A percentile compares a stretch with the other conserved stretches of the same genome.
Evolutionary conservation across 2,888 invertebrate species (phyloP).

Genomic region (Ctena decussata): DNA sequence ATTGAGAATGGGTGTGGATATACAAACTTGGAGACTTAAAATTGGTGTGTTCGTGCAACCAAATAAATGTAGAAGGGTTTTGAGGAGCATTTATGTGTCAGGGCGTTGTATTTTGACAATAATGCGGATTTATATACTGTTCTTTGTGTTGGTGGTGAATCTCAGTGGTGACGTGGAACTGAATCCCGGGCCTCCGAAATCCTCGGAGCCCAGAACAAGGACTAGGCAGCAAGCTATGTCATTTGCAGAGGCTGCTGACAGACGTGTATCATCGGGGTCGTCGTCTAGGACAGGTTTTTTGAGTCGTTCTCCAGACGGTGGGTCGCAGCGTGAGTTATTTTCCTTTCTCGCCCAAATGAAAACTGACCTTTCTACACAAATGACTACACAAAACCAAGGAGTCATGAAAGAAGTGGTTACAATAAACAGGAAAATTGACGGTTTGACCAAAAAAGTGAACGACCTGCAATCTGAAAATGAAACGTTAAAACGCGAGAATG

Average conservation of each 20-base stretch:
- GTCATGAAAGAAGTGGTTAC: not conserved
- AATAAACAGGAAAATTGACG: not conserved
- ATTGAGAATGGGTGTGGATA: not conserved
- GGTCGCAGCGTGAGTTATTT: not conserved
- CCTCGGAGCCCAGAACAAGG: not conserved
- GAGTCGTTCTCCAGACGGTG: not conserved
- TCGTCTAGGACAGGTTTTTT: no score
- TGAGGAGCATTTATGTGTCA: not conserved
- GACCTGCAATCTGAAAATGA: not conserved
- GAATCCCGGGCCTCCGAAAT: not conserved
- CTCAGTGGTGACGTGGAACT: not conserved
- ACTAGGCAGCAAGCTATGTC: not conserved
- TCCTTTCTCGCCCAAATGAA: not conserved
- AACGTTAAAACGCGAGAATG: not conserved
- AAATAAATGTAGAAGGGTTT: not conserved
- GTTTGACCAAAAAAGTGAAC: not conserved
- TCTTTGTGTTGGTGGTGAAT: not conserved
- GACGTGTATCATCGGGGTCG: no score
- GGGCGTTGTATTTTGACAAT: not conserved
- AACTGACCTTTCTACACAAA: not conserved
- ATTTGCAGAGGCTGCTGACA: not conserved
- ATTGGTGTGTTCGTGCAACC: not conserved
- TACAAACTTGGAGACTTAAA: constrained; percentile 1
- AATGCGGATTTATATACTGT: not conserved
- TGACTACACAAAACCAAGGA: not conserved